These are phyloP conservation scores for Plecotus auritus DNA, from an alignment of 2,113 vertebrate genomes.

Conservation along the genomic window DNA sequence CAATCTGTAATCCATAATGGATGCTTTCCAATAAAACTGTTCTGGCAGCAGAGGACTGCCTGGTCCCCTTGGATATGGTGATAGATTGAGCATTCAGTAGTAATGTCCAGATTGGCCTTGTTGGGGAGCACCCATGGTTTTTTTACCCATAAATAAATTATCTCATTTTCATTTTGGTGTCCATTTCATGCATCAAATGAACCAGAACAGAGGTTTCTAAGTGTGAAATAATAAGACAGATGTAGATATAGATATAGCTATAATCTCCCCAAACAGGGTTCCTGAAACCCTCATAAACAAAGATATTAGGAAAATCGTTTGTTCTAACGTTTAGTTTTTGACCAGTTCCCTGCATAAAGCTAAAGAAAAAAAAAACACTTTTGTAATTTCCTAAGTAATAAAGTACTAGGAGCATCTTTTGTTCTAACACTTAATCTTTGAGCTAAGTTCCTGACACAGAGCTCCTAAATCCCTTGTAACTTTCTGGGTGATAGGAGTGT, in stretches of 20 bases:
- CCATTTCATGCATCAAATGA: neutral
- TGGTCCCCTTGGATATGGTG: neutral
- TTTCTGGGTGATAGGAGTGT: neutral
- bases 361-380: neutral
- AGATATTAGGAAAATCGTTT: neutral
- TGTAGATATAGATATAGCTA: neutral
- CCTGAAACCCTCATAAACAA: neutral
- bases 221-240: neutral
- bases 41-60: neutral
- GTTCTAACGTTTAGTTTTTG: neutral
- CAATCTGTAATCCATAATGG: neutral
- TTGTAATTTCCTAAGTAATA: neutral
- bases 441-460: neutral
- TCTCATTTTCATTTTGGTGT: neutral
- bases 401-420: neutral
- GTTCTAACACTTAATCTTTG: neutral
- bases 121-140: neutral
- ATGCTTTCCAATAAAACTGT: neutral
- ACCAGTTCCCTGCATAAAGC: neutral
- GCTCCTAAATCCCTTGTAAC: neutral
- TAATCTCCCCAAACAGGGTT: neutral
- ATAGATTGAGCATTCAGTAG: neutral
- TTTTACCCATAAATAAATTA: neutral
- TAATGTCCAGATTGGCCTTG: neutral
- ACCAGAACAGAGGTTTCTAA: neutral